Percentiles rank a stretch among this genome's conserved stretches.
phyloP scores from a whole-genome alignment of 2,113 vertebrate genomes.

The Stictonetta naevosa region DNA sequence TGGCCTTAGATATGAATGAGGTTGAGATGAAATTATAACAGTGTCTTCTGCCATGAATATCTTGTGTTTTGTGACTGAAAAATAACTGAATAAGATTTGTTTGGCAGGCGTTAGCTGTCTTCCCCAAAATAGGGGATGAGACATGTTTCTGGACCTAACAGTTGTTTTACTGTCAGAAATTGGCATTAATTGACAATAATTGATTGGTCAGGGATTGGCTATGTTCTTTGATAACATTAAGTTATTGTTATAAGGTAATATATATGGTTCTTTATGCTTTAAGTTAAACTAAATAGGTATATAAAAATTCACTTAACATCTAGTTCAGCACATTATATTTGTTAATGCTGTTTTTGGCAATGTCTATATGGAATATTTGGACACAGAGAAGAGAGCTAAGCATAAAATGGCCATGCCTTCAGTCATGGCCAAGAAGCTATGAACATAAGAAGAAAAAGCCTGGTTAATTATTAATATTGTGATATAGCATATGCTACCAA shows the following conservation, averaged over 20 bases:
- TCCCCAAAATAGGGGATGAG: background rate
- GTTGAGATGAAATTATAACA: background rate
- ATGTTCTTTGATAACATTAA: background rate
- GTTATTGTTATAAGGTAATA: background rate
- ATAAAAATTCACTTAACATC: slow-evolving; percentile 16
- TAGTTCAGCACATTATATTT: background rate
- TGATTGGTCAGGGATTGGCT: background rate
- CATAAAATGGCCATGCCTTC: background rate
- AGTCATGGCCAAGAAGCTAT: background rate
- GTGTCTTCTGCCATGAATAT: background rate
- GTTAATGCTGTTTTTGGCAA: slow-evolving; percentile 3
- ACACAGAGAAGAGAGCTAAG: background rate
- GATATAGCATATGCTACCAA: background rate
- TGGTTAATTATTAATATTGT: background rate
- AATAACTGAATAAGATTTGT: background rate
- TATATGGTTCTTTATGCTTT: background rate
- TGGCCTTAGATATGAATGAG: background rate
- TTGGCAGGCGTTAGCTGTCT: background rate
- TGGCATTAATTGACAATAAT: background rate
- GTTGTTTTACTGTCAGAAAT: background rate
- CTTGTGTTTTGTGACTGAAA: background rate
- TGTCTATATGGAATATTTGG: background rate
- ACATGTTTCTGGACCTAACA: background rate
- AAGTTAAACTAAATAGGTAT: background rate
- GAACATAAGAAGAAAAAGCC: background rate